Conservation (phyloP, 2,797 vertebrate species). For the Buceros bicornis region DNA sequence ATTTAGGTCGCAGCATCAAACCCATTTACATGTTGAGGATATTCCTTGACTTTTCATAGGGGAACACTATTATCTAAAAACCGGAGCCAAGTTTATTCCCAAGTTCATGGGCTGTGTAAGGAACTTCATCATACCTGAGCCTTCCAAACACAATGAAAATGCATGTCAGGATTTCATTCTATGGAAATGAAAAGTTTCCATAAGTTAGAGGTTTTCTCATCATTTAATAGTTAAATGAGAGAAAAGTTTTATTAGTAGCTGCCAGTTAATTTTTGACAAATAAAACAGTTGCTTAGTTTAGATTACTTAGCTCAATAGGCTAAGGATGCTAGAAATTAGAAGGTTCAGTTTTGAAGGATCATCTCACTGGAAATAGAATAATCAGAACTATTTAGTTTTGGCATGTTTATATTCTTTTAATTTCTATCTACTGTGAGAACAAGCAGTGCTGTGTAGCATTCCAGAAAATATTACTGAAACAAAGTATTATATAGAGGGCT, state of each 20-base stretch:
- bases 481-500: slow-evolving; percentile 60
- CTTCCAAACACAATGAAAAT: not conserved
- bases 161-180: not conserved
- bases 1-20: not conserved
- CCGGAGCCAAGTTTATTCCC: not conserved
- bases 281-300: slow-evolving; percentile 24
- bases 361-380: slow-evolving; percentile 50
- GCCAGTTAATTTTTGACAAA: slow-evolving; percentile 51
- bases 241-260: not conserved
- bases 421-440: slow-evolving; percentile 69
- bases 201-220: not conserved
- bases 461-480: slow-evolving; percentile 68
- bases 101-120: accelerated
- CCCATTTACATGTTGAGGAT: not conserved
- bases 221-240: not conserved
- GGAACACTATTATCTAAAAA: not conserved
- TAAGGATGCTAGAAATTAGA: not conserved
- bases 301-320: not conserved
- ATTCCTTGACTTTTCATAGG: not conserved
- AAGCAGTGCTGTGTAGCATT: slow-evolving; percentile 66
- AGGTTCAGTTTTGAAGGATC: slow-evolving; percentile 61
- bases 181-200: not conserved
- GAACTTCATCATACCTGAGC: not conserved
- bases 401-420: slow-evolving; percentile 63
- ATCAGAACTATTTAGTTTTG: slow-evolving; percentile 72